These are phyloP conservation scores for Lasioglossum morio DNA, from an alignment of 2,888 invertebrate genomes.

Conservation along the genomic window DNA sequence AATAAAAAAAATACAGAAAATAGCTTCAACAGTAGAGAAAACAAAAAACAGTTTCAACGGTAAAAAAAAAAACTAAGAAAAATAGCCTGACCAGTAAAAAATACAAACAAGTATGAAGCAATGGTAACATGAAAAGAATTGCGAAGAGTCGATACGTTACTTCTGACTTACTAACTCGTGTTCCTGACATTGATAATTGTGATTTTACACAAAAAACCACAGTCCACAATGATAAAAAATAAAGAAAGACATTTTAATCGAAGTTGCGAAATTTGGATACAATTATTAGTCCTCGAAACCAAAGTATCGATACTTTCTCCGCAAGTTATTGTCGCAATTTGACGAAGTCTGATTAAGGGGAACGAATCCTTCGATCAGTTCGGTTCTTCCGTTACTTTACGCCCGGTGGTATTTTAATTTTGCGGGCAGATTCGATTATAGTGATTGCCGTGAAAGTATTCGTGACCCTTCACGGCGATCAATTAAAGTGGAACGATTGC, in stretches of 20 bases:
- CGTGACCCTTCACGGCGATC: background rate
- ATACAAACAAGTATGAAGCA: background rate
- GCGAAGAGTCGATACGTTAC: background rate
- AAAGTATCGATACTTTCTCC: background rate
- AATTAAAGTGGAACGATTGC: constrained; percentile 35
- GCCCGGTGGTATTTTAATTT: constrained; percentile 44
- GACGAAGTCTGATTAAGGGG: constrained; percentile 1
- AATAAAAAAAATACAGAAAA: background rate
- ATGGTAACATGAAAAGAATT: background rate
- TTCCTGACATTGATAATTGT: background rate
- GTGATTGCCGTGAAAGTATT: constrained; percentile 56
- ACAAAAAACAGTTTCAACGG: too few relatives aligned
- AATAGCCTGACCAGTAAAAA: background rate
- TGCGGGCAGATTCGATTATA: constrained; percentile 54
- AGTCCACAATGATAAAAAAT: background rate
- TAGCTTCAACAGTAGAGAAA: too few relatives aligned
- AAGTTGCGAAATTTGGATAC: background rate
- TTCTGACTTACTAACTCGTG: background rate
- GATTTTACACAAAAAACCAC: background rate
- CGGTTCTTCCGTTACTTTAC: constrained; percentile 24
- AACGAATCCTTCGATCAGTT: constrained; percentile 9
- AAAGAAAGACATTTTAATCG: background rate
- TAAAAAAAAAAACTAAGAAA: too few relatives aligned
- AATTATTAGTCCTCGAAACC: background rate
- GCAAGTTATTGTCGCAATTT: background rate